phyloP scores from a whole-genome alignment of 2,113 vertebrate species.

The Dasyprocta punctata region DNA sequence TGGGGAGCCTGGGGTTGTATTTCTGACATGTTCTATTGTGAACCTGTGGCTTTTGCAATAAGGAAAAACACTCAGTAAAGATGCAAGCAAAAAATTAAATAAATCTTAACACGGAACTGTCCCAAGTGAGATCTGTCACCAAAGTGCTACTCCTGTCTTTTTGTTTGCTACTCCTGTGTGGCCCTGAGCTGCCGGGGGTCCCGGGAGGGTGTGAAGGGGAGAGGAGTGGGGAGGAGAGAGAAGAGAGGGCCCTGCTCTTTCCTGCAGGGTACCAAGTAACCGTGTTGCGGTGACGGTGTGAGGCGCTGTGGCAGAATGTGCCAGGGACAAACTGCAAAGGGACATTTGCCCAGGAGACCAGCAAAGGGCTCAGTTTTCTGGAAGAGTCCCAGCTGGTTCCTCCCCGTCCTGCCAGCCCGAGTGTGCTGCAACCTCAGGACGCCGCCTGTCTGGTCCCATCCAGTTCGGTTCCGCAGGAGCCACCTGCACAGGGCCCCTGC shows the following conservation, averaged over 20 bases:
- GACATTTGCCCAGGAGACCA: background rate
- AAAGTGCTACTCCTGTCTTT: no score
- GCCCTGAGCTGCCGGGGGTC: background rate
- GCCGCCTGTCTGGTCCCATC: background rate
- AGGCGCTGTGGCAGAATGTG: background rate
- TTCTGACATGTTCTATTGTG: slow-evolving; percentile 18
- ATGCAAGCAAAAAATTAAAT: background rate
- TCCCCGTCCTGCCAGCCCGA: background rate
- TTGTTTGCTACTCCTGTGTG: no score
- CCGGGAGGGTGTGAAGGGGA: background rate
- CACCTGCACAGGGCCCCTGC: no score
- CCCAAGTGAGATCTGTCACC: background rate
- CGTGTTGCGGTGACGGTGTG: background rate
- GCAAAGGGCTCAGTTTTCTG: background rate
- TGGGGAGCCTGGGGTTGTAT: background rate
- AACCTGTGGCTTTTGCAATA: background rate
- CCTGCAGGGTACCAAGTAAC: background rate
- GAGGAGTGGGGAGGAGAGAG: no score
- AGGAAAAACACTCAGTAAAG: background rate
- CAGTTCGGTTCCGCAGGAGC: no score
- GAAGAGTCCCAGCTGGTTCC: background rate
- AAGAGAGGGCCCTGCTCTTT: background rate
- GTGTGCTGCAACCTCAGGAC: background rate
- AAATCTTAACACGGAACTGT: background rate
- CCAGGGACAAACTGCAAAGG: background rate